These are phyloP conservation scores for Ophonus ardosiacus DNA, from an alignment of 2,888 invertebrate genomes.

Conservation along the genomic window DNA sequence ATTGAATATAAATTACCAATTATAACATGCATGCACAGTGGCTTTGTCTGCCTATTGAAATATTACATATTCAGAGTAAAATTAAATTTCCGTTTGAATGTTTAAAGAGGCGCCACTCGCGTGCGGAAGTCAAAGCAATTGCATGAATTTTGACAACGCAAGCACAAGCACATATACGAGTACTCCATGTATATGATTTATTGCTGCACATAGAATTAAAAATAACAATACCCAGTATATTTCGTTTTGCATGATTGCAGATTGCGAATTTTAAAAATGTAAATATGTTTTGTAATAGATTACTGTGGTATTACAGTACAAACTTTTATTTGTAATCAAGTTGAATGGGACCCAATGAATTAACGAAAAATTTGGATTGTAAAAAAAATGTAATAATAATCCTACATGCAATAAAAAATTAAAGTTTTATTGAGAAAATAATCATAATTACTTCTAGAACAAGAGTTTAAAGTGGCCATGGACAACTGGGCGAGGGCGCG, in stretches of 20 bases:
- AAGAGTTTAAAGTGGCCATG: too few species aligned
- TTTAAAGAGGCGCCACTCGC: conserved; percentile 51
- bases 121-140: conserved; percentile 47
- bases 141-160: conserved; percentile 49
- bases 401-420: too few species aligned
- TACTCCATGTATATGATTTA: conserved; percentile 12
- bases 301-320: too few species aligned
- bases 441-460: too few species aligned
- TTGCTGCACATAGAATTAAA: conserved; percentile 11
- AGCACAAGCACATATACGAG: neutral
- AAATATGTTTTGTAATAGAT: neutral
- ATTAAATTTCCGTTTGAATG: conserved; percentile 63
- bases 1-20: conserved; percentile 59
- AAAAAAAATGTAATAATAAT: too few species aligned
- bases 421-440: too few species aligned
- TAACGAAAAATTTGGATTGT: too few species aligned
- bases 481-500: too few species aligned
- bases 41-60: conserved; percentile 57
- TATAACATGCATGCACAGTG: conserved; percentile 35
- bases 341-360: too few species aligned
- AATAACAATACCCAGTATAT: neutral
- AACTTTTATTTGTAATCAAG: too few species aligned
- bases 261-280: neutral
- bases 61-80: conserved; percentile 61
- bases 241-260: neutral